These are phyloP conservation scores for Oplegnathus fasciatus DNA, from an alignment of 2,113 vertebrate genomes.

Conservation along the genomic window DNA sequence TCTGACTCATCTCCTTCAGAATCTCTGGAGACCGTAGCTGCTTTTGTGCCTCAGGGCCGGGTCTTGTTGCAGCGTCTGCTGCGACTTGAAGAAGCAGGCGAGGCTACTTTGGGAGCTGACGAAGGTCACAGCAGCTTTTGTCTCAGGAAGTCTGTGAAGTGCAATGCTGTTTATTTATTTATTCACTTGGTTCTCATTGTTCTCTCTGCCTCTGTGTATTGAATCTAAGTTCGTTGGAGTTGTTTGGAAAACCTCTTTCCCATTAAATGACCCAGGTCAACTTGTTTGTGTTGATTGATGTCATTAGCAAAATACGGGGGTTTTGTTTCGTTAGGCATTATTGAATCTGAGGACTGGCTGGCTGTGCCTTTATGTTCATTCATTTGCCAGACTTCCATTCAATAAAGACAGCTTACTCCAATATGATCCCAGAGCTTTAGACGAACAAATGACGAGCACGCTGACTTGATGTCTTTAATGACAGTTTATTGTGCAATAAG, in stretches of 20 bases:
- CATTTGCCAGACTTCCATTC: neutral
- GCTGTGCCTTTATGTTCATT: neutral
- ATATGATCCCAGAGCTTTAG: neutral
- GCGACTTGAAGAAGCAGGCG: constrained; percentile 5
- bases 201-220: neutral
- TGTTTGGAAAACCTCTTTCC: neutral
- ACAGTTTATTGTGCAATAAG: neutral
- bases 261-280: neutral
- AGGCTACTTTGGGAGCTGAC: constrained; percentile 18
- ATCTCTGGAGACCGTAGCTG: constrained; percentile 40
- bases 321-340: constrained; percentile 6
- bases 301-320: constrained; percentile 3
- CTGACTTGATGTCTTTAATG: neutral
- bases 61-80: constrained; percentile 18
- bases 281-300: constrained; percentile 15
- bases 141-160: constrained; percentile 16
- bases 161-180: constrained; percentile 22
- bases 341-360: neutral
- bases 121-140: constrained; percentile 49
- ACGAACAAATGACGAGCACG: neutral
- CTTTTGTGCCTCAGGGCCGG: constrained; percentile 17
- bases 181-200: neutral
- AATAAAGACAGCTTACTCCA: neutral
- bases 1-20: constrained; percentile 52
- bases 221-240: constrained; percentile 8